Base-by-base conservation (phyloP, 2,113 vertebrate genomes). In the Misgurnus anguillicaudatus region DNA sequence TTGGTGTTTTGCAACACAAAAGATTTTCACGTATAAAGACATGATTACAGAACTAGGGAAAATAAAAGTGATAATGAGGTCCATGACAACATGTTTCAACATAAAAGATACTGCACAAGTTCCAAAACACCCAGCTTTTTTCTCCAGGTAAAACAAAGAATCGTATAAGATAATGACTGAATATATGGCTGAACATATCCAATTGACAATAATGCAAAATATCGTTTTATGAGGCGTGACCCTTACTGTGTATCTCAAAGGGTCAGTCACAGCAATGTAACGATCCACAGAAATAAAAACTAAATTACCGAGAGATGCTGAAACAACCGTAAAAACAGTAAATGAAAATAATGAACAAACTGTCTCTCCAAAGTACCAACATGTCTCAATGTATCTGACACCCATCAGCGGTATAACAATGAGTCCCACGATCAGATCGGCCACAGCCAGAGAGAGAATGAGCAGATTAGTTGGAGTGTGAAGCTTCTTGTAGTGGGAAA, bases 191-290 rank as follows among this genome's bases (percentile, higher is more conserved):
- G 4, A 71, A 4, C 31, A 71, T 4, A 71, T 16, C 69, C 69
- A 71, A 10, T 71, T 71, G 4, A 57, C 14, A 39, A 71, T 7
- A 14, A 57, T 39, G 0, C 51, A 71, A 57, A 41, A 57, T 13
- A 57, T 2, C 19, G 39, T 16, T 57, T 39, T 71, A 41, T 57
- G 10, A 71, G 17, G 41, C 5, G 69, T 57, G 51, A 71, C 51
- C 4, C 51, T 57, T 39, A 71, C 69, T 13, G 69, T 21, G 10
- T 71, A 71, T 55, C 69, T 71, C 17, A 71, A 39, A 57, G 69
- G 69, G 3, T 71, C 69, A 57, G 31, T 71, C 36, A 71, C 51
- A 39, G 69, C 69, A 71, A 71, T 71, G 36, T 57, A 71, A 71
- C 69, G 51, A 57, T 71, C 68, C 4, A 71, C 9, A 71, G 68